phyloP scores from a whole-genome alignment of 2,888 invertebrate genomes.

The Drosophila emarginata region DNA sequence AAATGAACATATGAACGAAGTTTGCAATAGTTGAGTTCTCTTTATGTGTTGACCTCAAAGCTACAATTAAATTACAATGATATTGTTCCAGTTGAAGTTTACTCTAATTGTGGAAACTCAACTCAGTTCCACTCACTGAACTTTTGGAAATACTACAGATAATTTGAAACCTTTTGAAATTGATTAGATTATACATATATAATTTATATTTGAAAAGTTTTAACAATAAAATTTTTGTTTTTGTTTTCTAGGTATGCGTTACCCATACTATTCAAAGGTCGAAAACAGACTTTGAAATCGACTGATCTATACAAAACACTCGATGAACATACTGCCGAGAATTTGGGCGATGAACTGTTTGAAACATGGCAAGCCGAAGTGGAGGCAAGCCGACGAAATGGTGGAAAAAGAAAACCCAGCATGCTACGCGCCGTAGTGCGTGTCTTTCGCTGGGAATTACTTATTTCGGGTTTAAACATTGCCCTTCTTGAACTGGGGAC shows the following conservation, averaged over 20 bases:
- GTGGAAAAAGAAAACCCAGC: slow-evolving; percentile 81
- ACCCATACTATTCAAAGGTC: slow-evolving; percentile 89
- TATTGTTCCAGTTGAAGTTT: not conserved
- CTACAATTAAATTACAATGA: too few relatives aligned
- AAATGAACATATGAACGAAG: too few relatives aligned
- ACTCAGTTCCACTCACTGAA: too few relatives aligned
- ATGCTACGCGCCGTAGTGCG: slow-evolving; percentile 81
- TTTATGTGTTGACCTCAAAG: too few relatives aligned
- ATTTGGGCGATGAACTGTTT: slow-evolving; percentile 85
- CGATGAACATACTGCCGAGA: slow-evolving; percentile 86
- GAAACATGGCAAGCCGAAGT: slow-evolving; percentile 85
- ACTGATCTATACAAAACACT: slow-evolving; percentile 89
- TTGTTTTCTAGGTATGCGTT: slow-evolving; percentile 87
- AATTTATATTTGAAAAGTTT: not conserved
- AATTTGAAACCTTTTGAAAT: not conserved
- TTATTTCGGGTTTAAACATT: slow-evolving; percentile 85
- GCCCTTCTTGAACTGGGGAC: slow-evolving; percentile 85
- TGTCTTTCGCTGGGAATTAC: slow-evolving; percentile 85
- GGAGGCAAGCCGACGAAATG: slow-evolving; percentile 68
- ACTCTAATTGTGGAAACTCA: too few relatives aligned
- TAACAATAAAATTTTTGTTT: slow-evolving; percentile 1
- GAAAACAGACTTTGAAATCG: slow-evolving; percentile 87
- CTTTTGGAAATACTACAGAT: too few relatives aligned
- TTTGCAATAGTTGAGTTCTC: too few relatives aligned
- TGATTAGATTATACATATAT: not conserved